phyloP scores from a whole-genome alignment of 1,140 invertebrate genomes.

The Drosophila truncata region DNA sequence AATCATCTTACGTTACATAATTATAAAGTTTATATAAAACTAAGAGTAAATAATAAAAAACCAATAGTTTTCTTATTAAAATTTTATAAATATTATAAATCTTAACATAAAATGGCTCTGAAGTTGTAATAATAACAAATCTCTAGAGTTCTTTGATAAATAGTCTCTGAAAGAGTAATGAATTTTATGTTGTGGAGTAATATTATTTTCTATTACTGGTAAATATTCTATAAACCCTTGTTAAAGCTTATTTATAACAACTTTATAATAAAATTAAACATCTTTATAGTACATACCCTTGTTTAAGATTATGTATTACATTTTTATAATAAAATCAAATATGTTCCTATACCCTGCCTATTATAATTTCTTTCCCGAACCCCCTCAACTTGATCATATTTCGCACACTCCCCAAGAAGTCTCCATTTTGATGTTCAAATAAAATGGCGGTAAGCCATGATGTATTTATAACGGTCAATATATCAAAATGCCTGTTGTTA shows the following conservation, averaged over 20 bases:
- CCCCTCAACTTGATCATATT: background rate
- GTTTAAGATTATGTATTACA: too few species aligned
- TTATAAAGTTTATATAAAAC: background rate
- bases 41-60: background rate
- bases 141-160: background rate
- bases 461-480: constrained; percentile 14
- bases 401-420: background rate
- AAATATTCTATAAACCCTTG: too few species aligned
- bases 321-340: too few species aligned
- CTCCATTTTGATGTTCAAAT: background rate
- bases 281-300: too few species aligned
- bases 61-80: background rate
- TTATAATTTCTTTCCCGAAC: background rate
- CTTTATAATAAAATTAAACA: too few species aligned
- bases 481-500: constrained; percentile 24
- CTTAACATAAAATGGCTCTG: background rate
- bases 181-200: too few species aligned
- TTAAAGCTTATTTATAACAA: too few species aligned
- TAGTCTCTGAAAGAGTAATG: background rate
- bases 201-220: too few species aligned
- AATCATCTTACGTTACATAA: background rate
- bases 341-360: background rate
- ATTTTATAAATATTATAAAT: background rate
- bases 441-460: constrained; percentile 7
- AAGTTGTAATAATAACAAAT: background rate